phyloP scores from a whole-genome alignment of 1,140 invertebrate genomes.

The Bilobella aurantiaca region DNA sequence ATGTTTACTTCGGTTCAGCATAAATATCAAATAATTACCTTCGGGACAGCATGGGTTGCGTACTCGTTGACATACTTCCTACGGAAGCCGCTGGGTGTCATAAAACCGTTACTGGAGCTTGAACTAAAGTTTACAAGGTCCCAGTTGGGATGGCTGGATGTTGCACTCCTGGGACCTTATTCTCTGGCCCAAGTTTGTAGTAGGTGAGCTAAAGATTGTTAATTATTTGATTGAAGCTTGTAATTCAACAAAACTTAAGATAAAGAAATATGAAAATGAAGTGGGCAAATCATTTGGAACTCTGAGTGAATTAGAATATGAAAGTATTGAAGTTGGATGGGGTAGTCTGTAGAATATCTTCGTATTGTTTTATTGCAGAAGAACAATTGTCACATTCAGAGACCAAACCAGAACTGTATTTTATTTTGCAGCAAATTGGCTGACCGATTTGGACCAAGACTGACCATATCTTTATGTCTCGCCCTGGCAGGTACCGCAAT shows the following conservation, averaged over 20 bases:
- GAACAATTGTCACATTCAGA: too few species aligned
- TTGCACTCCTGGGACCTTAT: slow-evolving; percentile 46
- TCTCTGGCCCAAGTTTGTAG: slow-evolving; percentile 44
- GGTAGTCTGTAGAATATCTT: too few species aligned
- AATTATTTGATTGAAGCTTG: too few species aligned
- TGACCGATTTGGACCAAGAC: slow-evolving; percentile 43
- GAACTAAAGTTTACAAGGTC: slow-evolving; percentile 30
- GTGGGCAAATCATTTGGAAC: too few species aligned
- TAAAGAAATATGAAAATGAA: too few species aligned
- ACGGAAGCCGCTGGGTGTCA: slow-evolving; percentile 32
- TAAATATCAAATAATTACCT: slow-evolving; percentile 23
- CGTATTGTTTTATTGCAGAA: too few species aligned
- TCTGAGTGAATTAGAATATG: too few species aligned
- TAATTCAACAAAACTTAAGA: too few species aligned
- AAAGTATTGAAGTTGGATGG: too few species aligned
- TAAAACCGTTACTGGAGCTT: slow-evolving; percentile 30
- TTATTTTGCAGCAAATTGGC: slow-evolving; percentile 42
- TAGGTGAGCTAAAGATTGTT: too few species aligned
- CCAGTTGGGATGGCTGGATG: slow-evolving; percentile 39
- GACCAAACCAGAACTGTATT: too few species aligned
- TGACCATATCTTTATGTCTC: slow-evolving; percentile 42
- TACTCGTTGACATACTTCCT: slow-evolving; percentile 32
- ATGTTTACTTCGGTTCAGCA: background rate
- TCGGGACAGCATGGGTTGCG: slow-evolving; percentile 25
- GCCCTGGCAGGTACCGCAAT: slow-evolving; percentile 42